Percentiles rank a stretch among this genome's conserved stretches.
phyloP scores from a whole-genome alignment of 2,113 vertebrate genomes.

The Spilogale gracilis region DNA sequence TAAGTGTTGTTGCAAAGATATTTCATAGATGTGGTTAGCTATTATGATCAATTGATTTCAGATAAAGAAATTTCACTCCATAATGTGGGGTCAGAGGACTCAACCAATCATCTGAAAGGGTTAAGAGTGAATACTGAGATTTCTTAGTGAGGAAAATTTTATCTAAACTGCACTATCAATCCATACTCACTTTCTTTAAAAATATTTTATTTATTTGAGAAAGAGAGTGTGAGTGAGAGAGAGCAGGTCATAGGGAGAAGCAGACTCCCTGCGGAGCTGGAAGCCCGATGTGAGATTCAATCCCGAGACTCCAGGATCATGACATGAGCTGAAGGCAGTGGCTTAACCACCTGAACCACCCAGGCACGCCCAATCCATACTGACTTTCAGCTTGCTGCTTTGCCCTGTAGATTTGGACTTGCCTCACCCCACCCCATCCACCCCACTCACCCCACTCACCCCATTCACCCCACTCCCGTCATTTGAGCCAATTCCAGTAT shows the following conservation, averaged over 20 bases:
- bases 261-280: too few relatives aligned
- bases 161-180: background rate
- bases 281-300: too few relatives aligned
- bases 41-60: background rate
- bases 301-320: too few relatives aligned
- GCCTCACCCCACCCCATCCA: background rate
- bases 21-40: background rate
- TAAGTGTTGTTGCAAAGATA: background rate
- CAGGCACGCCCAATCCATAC: background rate
- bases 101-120: background rate
- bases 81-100: background rate
- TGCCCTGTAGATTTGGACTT: background rate
- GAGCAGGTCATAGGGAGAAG: too few relatives aligned
- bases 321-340: too few relatives aligned
- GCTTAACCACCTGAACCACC: too few relatives aligned
- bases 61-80: background rate
- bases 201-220: too few relatives aligned
- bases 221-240: too few relatives aligned
- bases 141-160: background rate
- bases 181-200: background rate
- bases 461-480: background rate
- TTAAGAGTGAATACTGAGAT: background rate
- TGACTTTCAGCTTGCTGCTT: background rate
- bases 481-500: background rate
- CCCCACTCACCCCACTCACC: too few relatives aligned